phyloP scores from a whole-genome alignment of 2,888 invertebrate species.

The Acanthosepion pharaonis region DNA sequence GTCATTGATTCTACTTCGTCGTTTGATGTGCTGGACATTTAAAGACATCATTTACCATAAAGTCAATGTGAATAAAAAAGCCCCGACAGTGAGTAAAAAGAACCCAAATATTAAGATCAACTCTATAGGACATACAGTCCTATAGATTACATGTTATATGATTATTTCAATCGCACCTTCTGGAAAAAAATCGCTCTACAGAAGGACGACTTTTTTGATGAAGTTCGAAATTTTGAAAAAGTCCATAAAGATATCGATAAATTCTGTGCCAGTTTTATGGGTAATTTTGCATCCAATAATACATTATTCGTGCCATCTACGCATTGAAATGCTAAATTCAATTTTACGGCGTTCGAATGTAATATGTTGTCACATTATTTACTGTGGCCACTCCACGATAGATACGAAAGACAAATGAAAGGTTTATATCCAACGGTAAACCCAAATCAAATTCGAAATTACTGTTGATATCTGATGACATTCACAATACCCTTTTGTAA shows the following conservation, averaged over 20 bases:
- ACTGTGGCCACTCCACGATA: constrained; percentile 56
- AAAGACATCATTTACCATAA: constrained; percentile 69
- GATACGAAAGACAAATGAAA: constrained; percentile 55
- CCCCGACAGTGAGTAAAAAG: constrained; percentile 24
- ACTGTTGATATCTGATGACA: background rate
- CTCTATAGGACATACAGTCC: constrained; percentile 66
- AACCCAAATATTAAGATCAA: constrained; percentile 53
- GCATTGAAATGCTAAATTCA: constrained; percentile 55
- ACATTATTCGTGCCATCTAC: constrained; percentile 51
- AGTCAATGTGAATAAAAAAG: constrained; percentile 59
- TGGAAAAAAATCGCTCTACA: constrained; percentile 63
- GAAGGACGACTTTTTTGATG: constrained; percentile 61
- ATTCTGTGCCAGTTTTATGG: background rate
- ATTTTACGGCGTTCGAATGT: constrained; percentile 59
- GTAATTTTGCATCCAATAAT: background rate
- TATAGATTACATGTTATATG: constrained; percentile 68
- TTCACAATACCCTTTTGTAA: no score
- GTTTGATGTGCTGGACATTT: constrained; percentile 71
- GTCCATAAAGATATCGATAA: background rate
- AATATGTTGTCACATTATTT: constrained; percentile 56
- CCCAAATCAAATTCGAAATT: background rate
- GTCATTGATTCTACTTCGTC: constrained; percentile 70
- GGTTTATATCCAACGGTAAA: background rate
- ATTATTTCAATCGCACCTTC: constrained; percentile 69
- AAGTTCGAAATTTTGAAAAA: constrained; percentile 59